Evolutionary conservation across 2,113 vertebrate genomes (phyloP).

Genomic region (Chitala chitala): DNA sequence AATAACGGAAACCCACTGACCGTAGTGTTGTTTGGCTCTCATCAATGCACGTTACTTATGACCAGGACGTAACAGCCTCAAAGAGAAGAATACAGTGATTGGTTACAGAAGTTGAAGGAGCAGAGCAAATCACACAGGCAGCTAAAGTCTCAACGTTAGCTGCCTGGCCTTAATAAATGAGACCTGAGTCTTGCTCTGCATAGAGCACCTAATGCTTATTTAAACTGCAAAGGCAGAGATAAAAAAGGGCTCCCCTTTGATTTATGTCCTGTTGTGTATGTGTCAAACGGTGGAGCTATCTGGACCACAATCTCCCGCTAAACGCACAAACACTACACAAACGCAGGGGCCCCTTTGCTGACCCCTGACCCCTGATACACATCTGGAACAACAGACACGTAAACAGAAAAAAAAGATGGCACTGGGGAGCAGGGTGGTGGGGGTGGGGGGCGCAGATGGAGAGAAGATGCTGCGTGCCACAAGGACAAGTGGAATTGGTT

Average conservation of each 20-base stretch:
- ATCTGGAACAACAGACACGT: conserved; percentile 57
- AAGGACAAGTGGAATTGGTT: conserved; percentile 1
- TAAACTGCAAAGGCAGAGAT: conserved; percentile 53
- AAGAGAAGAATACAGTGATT: neutral
- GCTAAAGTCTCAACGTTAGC: neutral
- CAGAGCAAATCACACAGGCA: neutral
- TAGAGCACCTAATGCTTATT: conserved; percentile 53
- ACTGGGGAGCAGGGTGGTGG: neutral
- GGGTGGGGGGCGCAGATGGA: neutral
- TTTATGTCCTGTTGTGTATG: conserved; percentile 67
- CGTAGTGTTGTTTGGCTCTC: neutral
- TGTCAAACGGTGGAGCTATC: conserved; percentile 61
- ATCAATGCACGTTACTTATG: neutral
- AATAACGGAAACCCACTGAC: neutral
- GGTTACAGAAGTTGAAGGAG: neutral
- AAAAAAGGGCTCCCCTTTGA: conserved; percentile 59
- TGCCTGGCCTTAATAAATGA: neutral
- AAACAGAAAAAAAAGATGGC: conserved; percentile 28
- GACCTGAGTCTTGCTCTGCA: conserved; percentile 26
- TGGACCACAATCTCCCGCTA: conserved; percentile 62
- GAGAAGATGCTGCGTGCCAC: conserved; percentile 6
- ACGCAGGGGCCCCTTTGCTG: conserved; percentile 52
- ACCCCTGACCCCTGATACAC: conserved; percentile 60
- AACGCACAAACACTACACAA: conserved; percentile 58
- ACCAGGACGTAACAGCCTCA: neutral